Evolutionary conservation across 2,797 vertebrate genomes (phyloP).

Genomic region (Liparis tanakae): DNA sequence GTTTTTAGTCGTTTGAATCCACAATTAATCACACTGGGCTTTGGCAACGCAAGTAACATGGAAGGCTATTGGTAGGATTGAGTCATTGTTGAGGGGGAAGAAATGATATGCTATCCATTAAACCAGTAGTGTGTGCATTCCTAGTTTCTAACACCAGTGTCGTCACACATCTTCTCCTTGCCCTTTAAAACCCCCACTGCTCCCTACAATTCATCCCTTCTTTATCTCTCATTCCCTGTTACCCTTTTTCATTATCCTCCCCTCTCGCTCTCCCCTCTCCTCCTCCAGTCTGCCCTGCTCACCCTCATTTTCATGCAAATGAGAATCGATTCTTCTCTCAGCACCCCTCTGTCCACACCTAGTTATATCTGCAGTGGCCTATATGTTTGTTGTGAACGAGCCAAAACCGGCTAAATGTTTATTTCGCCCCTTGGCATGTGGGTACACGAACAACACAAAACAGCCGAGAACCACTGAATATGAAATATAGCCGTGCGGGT

Average conservation of each 20-base stretch:
- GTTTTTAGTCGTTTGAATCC: not conserved
- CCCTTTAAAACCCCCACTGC: slow-evolving; percentile 10
- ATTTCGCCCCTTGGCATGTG: not conserved
- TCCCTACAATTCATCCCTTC: not conserved
- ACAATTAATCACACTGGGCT: not conserved
- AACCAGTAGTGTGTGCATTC: not conserved
- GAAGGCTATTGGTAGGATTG: not conserved
- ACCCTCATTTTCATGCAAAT: slow-evolving; percentile 62
- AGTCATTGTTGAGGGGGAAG: not conserved
- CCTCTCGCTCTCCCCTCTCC: slow-evolving; percentile 7
- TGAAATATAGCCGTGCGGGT: not conserved
- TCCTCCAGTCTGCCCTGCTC: slow-evolving; percentile 14
- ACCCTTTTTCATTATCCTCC: slow-evolving; percentile 19
- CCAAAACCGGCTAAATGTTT: not conserved
- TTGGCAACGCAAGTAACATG: not conserved
- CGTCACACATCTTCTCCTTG: slow-evolving; percentile 1
- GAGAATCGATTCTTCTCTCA: slow-evolving; percentile 48
- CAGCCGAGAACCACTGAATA: rapidly evolving
- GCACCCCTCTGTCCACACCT: slow-evolving; percentile 26
- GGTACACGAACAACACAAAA: not conserved
- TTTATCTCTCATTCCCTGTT: slow-evolving; percentile 22
- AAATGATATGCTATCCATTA: not conserved
- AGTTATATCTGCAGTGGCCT: not conserved
- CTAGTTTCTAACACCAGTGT: not conserved
- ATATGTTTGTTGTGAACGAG: not conserved